Percentiles rank a stretch among this genome's conserved stretches.
phyloP scores from a whole-genome alignment of 2,113 vertebrate genomes.

The Perognathus longimembris region DNA sequence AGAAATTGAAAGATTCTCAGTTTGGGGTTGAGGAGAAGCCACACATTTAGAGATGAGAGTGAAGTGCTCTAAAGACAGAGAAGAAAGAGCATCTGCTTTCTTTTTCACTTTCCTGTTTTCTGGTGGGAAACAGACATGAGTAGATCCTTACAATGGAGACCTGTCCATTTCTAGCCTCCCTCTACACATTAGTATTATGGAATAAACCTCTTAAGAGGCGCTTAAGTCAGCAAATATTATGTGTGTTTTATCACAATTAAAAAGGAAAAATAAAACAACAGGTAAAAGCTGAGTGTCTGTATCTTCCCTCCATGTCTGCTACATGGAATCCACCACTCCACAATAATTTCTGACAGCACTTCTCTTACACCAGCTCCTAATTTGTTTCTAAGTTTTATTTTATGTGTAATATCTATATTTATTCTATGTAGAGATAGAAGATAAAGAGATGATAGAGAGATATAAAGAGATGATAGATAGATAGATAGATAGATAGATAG shows the following conservation, averaged over 20 bases:
- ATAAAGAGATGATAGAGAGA: no score
- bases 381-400: background rate
- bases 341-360: rapidly evolving
- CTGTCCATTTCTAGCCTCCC: background rate
- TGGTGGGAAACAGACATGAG: background rate
- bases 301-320: background rate
- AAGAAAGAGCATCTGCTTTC: background rate
- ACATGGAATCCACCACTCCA: background rate
- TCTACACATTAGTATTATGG: background rate
- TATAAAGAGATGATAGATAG: no score
- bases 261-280: background rate
- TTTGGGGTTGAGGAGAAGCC: background rate
- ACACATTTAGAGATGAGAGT: background rate
- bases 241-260: background rate
- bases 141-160: background rate
- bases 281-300: rapidly evolving
- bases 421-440: no score
- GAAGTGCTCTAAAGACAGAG: background rate
- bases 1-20: background rate
- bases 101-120: no score
- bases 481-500: no score
- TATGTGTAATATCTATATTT: background rate
- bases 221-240: background rate
- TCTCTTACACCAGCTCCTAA: background rate
- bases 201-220: background rate